phyloP scores from a whole-genome alignment of 2,888 invertebrate genomes.

The Phyllotreta striolata region DNA sequence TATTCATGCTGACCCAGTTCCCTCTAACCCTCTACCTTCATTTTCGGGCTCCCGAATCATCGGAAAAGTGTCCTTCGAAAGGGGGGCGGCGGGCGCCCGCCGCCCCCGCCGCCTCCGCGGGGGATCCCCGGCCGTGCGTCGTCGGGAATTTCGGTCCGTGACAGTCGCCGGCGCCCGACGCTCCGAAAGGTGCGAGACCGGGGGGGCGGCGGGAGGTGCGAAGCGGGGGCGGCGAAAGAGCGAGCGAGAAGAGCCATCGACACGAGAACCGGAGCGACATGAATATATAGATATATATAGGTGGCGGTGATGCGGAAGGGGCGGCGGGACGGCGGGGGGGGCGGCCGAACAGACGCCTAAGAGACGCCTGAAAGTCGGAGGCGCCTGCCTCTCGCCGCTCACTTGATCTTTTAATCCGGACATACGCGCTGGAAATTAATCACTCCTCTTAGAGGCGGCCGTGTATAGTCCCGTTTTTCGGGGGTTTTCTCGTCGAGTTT shows the following conservation, averaged over 20 bases:
- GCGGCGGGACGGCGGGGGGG: conserved; percentile 45
- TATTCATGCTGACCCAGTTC: too few relatives aligned
- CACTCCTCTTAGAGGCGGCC: conserved; percentile 48
- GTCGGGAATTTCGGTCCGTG: conserved; percentile 35
- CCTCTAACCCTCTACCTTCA: too few relatives aligned
- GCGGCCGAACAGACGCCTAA: conserved; percentile 53
- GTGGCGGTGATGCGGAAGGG: conserved; percentile 32
- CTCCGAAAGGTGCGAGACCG: conserved; percentile 45
- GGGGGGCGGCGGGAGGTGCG: conserved; percentile 31
- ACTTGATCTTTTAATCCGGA: conserved; percentile 62
- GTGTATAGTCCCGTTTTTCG: conserved; percentile 23
- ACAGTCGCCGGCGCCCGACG: conserved; percentile 47
- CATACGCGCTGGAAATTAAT: conserved; percentile 62
- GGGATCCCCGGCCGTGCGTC: too few relatives aligned
- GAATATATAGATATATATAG: neutral
- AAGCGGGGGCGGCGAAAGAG: conserved; percentile 17
- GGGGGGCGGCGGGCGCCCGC: too few relatives aligned
- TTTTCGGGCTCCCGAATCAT: too few relatives aligned
- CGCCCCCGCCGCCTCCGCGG: too few relatives aligned
- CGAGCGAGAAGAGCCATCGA: neutral
- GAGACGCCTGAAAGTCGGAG: conserved; percentile 61
- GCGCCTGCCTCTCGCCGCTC: conserved; percentile 60
- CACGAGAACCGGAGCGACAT: conserved; percentile 1
- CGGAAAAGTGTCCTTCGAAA: too few relatives aligned
- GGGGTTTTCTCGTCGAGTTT: conserved; percentile 12